A percentile compares a stretch with the other conserved stretches of the same genome.
phyloP scores from a whole-genome alignment of 2,888 invertebrate genomes.

The Yponomeuta cagnagella region DNA sequence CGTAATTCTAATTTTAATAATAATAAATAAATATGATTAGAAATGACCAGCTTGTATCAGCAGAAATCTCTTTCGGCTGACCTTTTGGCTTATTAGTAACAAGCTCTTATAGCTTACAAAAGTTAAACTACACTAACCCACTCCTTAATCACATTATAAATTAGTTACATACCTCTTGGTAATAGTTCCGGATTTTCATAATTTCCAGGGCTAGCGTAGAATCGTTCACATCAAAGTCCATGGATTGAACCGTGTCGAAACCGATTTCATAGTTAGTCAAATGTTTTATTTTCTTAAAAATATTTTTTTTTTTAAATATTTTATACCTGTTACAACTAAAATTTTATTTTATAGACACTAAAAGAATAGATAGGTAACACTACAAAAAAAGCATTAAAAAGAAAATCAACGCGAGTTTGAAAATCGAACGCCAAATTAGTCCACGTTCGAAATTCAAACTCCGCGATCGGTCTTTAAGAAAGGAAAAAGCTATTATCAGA shows the following conservation, averaged over 20 bases:
- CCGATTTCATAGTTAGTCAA: conserved; percentile 11
- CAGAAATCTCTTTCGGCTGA: no score
- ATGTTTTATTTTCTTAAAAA: no score
- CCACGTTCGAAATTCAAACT: conserved; percentile 19
- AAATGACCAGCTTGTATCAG: no score
- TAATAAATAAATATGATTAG: no score
- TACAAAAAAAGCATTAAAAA: conserved; percentile 14
- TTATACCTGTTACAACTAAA: no score
- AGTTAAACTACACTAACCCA: no score
- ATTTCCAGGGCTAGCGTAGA: conserved; percentile 37
- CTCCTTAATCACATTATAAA: not conserved
- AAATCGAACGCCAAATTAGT: conserved; percentile 23
- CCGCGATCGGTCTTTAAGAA: conserved; percentile 28
- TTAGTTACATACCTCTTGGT: conserved; percentile 53
- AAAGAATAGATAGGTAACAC: not conserved
- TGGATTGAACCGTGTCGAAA: conserved; percentile 24
- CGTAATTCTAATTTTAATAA: no score
- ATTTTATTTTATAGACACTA: no score
- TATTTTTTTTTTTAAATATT: no score
- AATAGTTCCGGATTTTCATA: conserved; percentile 69
- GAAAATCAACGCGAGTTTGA: not conserved
- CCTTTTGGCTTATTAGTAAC: no score
- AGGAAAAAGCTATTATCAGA: conserved; percentile 20
- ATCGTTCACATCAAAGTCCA: conserved; percentile 20
- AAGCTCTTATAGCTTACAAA: no score